Conservation (phyloP, 2,113 vertebrate species). For the Sphyrna mokarran region DNA sequence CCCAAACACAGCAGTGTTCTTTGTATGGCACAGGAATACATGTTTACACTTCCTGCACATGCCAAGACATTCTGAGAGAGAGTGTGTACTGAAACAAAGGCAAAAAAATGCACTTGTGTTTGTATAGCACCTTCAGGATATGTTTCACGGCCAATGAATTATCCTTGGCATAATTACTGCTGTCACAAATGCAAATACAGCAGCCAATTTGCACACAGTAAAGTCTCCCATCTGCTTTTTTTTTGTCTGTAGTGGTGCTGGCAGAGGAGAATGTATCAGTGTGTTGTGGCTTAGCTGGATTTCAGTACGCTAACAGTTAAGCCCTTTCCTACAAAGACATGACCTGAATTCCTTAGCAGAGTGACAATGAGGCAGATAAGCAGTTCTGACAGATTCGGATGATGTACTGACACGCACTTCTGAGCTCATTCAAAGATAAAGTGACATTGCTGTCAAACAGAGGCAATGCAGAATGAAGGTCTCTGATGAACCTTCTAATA, state of each 20-base stretch:
- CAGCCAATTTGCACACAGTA: background rate
- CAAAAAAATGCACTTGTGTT: background rate
- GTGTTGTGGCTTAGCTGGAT: background rate
- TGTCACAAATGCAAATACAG: background rate
- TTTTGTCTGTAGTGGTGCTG: background rate
- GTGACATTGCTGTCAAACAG: slow-evolving; percentile 80
- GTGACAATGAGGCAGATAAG: slow-evolving; percentile 84
- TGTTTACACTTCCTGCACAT: background rate
- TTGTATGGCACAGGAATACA: background rate
- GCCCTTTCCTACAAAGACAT: slow-evolving; percentile 43
- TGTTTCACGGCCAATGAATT: background rate
- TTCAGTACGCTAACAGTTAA: background rate
- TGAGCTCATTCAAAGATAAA: slow-evolving; percentile 68
- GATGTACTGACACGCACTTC: slow-evolving; percentile 73
- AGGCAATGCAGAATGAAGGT: slow-evolving; percentile 63
- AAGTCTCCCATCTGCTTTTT: background rate
- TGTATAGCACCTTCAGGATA: background rate
- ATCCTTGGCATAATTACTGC: background rate
- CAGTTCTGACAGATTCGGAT: slow-evolving; percentile 88
- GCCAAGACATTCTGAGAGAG: background rate
- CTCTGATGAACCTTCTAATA: slow-evolving; percentile 85
- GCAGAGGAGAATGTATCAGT: background rate
- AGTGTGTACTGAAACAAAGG: background rate
- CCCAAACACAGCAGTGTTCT: background rate
- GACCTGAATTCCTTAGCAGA: slow-evolving; percentile 70